phyloP scores from a whole-genome alignment of 2,113 vertebrate genomes.

The Brevimyrus niger region DNA sequence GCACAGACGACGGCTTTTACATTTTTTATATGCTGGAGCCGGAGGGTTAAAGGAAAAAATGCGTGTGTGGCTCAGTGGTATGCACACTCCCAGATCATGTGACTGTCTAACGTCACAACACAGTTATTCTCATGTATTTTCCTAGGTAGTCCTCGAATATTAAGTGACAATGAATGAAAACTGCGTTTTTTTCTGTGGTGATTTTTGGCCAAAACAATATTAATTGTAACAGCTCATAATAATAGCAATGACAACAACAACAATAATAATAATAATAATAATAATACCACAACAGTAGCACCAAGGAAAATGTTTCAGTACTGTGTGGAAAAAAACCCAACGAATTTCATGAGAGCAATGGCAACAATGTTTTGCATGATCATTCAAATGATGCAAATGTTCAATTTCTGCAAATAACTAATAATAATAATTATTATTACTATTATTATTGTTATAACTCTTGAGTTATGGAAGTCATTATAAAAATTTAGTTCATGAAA shows the following conservation, averaged over 20 bases:
- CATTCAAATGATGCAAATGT: neutral
- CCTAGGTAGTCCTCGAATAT: neutral
- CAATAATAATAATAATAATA: neutral
- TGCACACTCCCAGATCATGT: conserved; percentile 2
- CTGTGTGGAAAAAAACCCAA: neutral
- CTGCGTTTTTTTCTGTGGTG: neutral
- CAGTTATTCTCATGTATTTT: conserved; percentile 11
- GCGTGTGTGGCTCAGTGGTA: neutral
- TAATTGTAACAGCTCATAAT: neutral
- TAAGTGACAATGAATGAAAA: neutral
- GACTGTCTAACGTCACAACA: conserved; percentile 15
- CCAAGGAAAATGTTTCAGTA: neutral
- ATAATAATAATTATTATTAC: neutral
- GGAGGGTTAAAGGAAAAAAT: conserved; percentile 10
- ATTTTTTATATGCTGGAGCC: conserved; percentile 14
- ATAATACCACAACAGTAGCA: neutral
- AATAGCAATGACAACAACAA: neutral
- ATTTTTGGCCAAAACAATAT: neutral
- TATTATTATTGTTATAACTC: no score
- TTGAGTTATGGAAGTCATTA: neutral
- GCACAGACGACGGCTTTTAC: conserved; percentile 61
- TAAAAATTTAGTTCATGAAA: neutral
- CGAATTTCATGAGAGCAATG: neutral
- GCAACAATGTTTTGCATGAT: neutral
- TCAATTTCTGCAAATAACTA: neutral